Evolutionary conservation across 92 coral and sea anemone species (phyloP).

Genomic region (Meandrina meandrites): DNA sequence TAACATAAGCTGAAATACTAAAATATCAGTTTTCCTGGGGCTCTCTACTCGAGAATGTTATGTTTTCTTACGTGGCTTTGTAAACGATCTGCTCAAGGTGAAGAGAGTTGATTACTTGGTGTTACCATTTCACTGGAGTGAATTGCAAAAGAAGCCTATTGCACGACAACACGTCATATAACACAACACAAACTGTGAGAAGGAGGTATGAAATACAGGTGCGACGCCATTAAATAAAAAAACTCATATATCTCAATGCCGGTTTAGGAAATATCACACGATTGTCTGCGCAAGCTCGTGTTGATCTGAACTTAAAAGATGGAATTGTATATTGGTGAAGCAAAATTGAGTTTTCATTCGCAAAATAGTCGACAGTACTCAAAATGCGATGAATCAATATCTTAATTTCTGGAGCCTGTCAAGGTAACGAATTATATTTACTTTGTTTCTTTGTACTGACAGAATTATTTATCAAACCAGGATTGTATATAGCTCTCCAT

Average conservation of each 20-base stretch:
- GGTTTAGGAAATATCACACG: neutral
- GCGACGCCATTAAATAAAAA: slow-evolving; percentile 3
- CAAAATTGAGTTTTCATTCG: neutral
- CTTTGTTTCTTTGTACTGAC: slow-evolving; percentile 2
- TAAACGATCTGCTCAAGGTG: neutral
- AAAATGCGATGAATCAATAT: neutral
- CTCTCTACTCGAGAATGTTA: neutral
- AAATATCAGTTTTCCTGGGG: neutral
- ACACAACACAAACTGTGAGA: slow-evolving; percentile 18
- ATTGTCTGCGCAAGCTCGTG: neutral
- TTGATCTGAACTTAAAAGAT: neutral
- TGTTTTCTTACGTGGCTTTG: neutral
- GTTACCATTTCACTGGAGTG: neutral
- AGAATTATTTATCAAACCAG: neutral
- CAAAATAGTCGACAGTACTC: neutral
- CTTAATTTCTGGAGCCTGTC: neutral
- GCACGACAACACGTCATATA: neutral
- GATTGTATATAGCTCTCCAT: neutral
- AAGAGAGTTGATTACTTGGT: neutral
- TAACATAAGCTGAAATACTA: neutral
- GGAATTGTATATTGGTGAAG: neutral
- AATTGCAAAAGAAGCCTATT: neutral
- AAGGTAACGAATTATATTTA: slow-evolving; percentile 24
- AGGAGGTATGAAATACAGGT: slow-evolving; percentile 24
- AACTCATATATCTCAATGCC: neutral